Evolutionary conservation across 1,140 invertebrate genomes (phyloP), one percentile per base, ranked within the genome.

Genomic region (Lucilia cuprina): DNA sequence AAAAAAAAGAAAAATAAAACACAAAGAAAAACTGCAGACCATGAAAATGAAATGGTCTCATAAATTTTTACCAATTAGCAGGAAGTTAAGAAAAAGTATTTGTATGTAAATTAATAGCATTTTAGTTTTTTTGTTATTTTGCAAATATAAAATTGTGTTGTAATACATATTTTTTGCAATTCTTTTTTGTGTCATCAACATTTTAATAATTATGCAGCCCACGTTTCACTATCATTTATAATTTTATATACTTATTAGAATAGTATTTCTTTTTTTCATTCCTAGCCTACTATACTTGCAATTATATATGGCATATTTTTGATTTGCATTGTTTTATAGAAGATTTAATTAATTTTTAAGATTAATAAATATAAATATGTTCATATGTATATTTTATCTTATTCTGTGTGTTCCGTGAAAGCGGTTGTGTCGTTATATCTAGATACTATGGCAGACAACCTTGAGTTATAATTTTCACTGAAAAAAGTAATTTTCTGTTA

Each of bases 241-340:
- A 65, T 25, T 70, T 60, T 14, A 10, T 55, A 55, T 13, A 55
- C 17, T n/a, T 55, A n/a, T 13, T 70, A 70, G 65, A 70, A 70
- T 21, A 55, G 7, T 55, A 14, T 55, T 55, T 55, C 1, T 14
- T 55, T 14, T 55, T 55, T 14, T 14, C 17, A 10, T 55, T 55
- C 50, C 7, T 50, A 49, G 77, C 77, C 77, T 80, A 80, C 77
- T 41, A 2, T 80, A 70, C 12, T 70, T 80, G 25, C 5, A 50
- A n/a, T 49, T 49, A 80, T 25, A 50, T 80, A 80, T 80, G 41
- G 19, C 14, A 49, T 2, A 47, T 19, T 21, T 50, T 10, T 19
- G 19, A 80, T 80, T 80, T 50, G 77, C 77, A 80, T 80, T 80
- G 25, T 80, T 80, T 80, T 80, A 80, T 80, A 80, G 41, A 49